Evolutionary conservation across 2,797 vertebrate genomes (phyloP), one percentile per base, ranked within the genome.

Genomic region (Pseudochirops corinnae): DNA sequence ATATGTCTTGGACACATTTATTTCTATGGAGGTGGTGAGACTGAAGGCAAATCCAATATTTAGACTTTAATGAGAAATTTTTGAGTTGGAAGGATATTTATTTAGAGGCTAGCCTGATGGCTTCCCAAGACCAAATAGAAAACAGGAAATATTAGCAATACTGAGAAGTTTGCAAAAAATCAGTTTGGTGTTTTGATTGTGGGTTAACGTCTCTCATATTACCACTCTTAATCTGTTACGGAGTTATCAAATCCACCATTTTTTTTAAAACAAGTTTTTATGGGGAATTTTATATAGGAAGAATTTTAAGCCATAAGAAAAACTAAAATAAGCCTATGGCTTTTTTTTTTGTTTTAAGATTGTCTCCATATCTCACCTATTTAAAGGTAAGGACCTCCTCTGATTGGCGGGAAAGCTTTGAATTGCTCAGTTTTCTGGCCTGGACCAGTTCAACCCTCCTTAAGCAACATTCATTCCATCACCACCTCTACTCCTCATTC

Each of bases 11-110:
- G 92, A 29, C 92, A 93, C 90, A 93, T 60, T 97, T 92, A 95
- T 96, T 97, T 94, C 96, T 92, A 62, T 60, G 55, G 96, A 97
- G 52, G 39, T 91, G 33, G 93, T 52, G 67, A 46, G 21, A 46
- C n/a, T 82, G 39, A 87, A 87, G 39, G 39, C 39, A 87, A 87
- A 87, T 97, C 29, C n/a, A 14, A 16, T 96, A 93, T 90, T 90
- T 94, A 97, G 94, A 52, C 56, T 94, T 74, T 96, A 97, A 94
- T 56, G 92, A 97, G 90, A 97, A 53, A 93, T 92, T 93, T 94
- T 52, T 90, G 93, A 28, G 28, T 67, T 67, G 95, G 82, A 97
- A 93, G 6, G 67, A 74, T 39, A 39, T 74, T 74, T 67, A 67
- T 67, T 74, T 74, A 74, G n/a, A 74, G 93, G 31, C 93, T 94